These are phyloP conservation scores for Gymnothorax javanicus DNA, from an alignment of 2,797 vertebrate genomes.

Conservation along the genomic window DNA sequence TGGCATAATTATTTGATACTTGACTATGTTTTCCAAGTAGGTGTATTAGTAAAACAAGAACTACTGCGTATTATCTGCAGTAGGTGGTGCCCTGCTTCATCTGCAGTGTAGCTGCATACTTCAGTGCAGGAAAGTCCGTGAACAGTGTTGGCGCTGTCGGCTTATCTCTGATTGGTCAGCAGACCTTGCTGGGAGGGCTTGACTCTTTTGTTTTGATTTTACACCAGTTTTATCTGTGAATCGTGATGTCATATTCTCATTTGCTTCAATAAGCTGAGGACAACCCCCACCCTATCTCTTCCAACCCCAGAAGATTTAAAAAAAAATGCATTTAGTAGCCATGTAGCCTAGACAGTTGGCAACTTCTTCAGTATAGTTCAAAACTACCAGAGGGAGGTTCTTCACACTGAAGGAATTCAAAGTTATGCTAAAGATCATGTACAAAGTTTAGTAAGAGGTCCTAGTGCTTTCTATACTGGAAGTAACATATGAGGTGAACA, in stretches of 20 bases:
- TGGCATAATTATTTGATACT: neutral
- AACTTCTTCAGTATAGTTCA: neutral
- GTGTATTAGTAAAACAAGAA: neutral
- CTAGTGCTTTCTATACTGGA: neutral
- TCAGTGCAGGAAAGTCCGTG: neutral
- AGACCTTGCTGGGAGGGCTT: neutral
- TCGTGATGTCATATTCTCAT: neutral
- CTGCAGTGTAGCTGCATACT: slow-evolving; percentile 3
- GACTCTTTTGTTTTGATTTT: neutral
- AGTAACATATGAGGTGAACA: neutral
- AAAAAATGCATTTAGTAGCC: too few species aligned
- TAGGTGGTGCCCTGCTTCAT: slow-evolving; percentile 10
- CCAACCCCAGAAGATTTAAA: too few species aligned
- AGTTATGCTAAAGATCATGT: neutral
- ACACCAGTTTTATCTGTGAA: neutral
- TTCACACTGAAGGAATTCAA: neutral
- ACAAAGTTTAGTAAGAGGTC: neutral
- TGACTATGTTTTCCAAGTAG: neutral
- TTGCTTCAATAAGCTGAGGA: neutral
- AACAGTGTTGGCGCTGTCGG: neutral
- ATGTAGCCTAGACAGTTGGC: neutral
- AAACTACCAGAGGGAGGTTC: neutral
- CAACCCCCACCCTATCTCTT: too few species aligned
- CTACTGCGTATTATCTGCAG: slow-evolving; percentile 7
- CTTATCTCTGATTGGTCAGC: slow-evolving; percentile 1